These are phyloP conservation scores for Aricia artaxerxes DNA, from an alignment of 2,888 invertebrate species.

Conservation along the genomic window DNA sequence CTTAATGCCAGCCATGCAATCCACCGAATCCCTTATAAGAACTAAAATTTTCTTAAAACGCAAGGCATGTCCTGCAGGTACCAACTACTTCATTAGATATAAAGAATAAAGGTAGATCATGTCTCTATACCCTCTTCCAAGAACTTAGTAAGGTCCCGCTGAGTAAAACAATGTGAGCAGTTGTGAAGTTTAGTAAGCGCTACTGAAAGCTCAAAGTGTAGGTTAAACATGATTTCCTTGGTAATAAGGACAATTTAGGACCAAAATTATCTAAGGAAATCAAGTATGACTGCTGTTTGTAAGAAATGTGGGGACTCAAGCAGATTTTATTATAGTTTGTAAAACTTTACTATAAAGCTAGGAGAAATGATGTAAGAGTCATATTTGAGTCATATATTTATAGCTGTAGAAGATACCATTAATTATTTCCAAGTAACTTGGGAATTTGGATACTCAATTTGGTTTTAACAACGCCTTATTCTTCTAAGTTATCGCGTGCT, in stretches of 20 bases:
- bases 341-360: background rate
- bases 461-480: background rate
- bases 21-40: too few relatives aligned
- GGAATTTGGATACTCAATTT: background rate
- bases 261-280: background rate
- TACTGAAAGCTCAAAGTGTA: constrained; percentile 40
- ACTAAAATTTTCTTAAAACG: too few relatives aligned
- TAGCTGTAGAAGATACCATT: background rate
- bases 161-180: constrained; percentile 46
- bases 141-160: constrained; percentile 51
- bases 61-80: too few relatives aligned
- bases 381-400: too few relatives aligned
- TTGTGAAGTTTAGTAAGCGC: constrained; percentile 43
- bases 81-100: constrained; percentile 43
- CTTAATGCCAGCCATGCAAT: too few relatives aligned
- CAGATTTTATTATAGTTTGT: background rate
- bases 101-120: constrained; percentile 46
- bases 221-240: background rate
- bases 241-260: background rate
- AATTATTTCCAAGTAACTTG: background rate
- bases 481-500: background rate
- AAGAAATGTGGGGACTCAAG: background rate
- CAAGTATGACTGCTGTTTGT: background rate
- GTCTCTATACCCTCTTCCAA: constrained; percentile 52
- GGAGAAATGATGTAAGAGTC: too few relatives aligned